Base-by-base conservation (phyloP, 2,797 vertebrate species). In the Tolypeutes matacus region DNA sequence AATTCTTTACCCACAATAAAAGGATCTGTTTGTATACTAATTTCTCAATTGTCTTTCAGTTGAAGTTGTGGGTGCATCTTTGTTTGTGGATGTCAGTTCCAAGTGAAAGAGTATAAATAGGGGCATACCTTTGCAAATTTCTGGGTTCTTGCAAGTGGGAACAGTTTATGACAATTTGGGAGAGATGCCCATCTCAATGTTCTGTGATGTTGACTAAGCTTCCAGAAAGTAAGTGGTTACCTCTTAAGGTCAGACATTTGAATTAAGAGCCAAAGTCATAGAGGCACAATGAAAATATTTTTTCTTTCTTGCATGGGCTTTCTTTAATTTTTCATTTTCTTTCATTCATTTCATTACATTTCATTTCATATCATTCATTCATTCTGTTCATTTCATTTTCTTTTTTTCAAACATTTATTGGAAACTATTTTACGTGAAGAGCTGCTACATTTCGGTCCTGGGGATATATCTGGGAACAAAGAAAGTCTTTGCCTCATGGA, bases 241-340 rank as follows among this genome's bases (percentile, higher is more conserved):
- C 53, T 64, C 46, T 73, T 17, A 56, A 82, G 31, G 51, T 86
- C 58, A 76, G 53, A 86, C 21, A 56, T 3, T 86, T 18, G 36
- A 90, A 93, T 82, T 81, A 82, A 60, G 67, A 93, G 81, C 49
- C 81, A 86, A 77, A 39, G 25, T 86, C 67, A 49, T 3, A 27
- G 60, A 39, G 76, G n/a, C 39, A 56, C 15, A 13, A 73, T 27
- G 15, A 86, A 56, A 91, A 91, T 8, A 7, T 20, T 65, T 51
- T 39, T 81, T 69, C 23, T 51, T 58, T 25, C 5, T 73, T 67
- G 7, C 21, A 64, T 4, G 17, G 51, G 17, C 7, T 86, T 88
- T 64, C 67, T 89, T 73, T 62, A 25, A 76, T n/a, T 86, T 89
- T 76, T 34, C 64, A 69, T 51, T 64, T 76, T 81, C 29, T 23